Conservation (phyloP, 2,888 invertebrate genomes). For the Malthinus flaveolus region DNA sequence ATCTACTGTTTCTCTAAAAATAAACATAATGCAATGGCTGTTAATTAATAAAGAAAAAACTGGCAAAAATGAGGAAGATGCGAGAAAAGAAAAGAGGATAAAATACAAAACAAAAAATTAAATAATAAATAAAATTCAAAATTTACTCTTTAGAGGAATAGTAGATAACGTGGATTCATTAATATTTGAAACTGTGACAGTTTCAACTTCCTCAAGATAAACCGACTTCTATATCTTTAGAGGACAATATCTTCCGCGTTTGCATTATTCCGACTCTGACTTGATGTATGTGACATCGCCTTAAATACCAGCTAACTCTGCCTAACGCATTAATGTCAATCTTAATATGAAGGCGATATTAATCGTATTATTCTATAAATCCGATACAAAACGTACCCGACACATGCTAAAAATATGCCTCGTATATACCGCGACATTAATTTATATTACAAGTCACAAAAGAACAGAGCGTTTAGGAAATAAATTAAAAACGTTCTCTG, state of each 20-base stretch:
- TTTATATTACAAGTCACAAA: too few species aligned
- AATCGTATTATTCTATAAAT: constrained; percentile 17
- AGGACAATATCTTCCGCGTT: constrained; percentile 26
- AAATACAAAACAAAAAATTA: too few species aligned
- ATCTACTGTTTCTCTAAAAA: too few species aligned
- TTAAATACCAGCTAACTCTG: constrained; percentile 25
- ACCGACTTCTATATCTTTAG: constrained; percentile 20
- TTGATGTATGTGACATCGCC: constrained; percentile 30
- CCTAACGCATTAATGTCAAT: constrained; percentile 32
- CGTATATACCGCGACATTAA: neutral
- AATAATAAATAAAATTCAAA: neutral
- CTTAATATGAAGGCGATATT: constrained; percentile 30
- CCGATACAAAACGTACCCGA: constrained; percentile 5
- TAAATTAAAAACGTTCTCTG: too few species aligned
- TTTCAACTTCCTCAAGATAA: constrained; percentile 23
- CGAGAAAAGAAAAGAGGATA: too few species aligned
- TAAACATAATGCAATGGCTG: too few species aligned
- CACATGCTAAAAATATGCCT: neutral
- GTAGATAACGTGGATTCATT: constrained; percentile 1
- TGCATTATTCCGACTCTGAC: constrained; percentile 20
- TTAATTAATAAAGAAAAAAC: too few species aligned
- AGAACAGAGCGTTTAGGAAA: too few species aligned
- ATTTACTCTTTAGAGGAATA: neutral
- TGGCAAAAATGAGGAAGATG: too few species aligned
- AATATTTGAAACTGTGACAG: constrained; percentile 14